Evolutionary conservation across 2,113 vertebrate species (phyloP), one percentile per base, ranked within the genome.

Genomic region (Trematocara stigmaticum): DNA sequence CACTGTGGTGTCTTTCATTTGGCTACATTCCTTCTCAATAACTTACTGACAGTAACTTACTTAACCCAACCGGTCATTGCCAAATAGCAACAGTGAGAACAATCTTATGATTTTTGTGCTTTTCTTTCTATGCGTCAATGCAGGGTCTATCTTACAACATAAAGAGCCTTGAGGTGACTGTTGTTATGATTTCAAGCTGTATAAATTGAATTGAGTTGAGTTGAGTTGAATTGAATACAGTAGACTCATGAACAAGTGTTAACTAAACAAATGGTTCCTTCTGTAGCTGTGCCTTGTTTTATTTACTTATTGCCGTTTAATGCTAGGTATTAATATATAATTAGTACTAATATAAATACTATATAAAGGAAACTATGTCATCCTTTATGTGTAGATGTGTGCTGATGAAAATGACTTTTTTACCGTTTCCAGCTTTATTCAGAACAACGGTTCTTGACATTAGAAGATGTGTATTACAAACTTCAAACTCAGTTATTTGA

Each of bases 1-100:
- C 42, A 18, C 69, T 26, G 5, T 49, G 9, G 42, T 31, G 69
- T 74, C 23, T 11, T 49, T 74, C 23, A 47, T 29, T 49, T 6
- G 13, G 13, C 66, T 45, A 10, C 13, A 47, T 76, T 29, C 9
- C 15, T 31, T 16, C 45, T 76, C 42, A 76, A 11, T 74, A 49
- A 74, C 15, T 74, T 49, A 31, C 23, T 31, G 45, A 49, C 13
- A 74, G 23, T 74, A 29, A 64, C 20, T 55, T 23, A 52, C 52
- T 55, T 10, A 6, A 23, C 59, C 31, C 59, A 64, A 34, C 15
- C 0, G 3, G 15, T 59, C 0, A 1, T 64, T 3, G 2, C 0
- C 34, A 64, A 64, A 38, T 0, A n/a, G 59, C 59, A 64, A n/a
- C 59, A 38, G 31, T 64, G 59, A 10, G 10, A 38, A 38, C 31